Evolutionary conservation across 2,888 invertebrate species (phyloP).

Genomic region (Drosophila macrospina): DNA sequence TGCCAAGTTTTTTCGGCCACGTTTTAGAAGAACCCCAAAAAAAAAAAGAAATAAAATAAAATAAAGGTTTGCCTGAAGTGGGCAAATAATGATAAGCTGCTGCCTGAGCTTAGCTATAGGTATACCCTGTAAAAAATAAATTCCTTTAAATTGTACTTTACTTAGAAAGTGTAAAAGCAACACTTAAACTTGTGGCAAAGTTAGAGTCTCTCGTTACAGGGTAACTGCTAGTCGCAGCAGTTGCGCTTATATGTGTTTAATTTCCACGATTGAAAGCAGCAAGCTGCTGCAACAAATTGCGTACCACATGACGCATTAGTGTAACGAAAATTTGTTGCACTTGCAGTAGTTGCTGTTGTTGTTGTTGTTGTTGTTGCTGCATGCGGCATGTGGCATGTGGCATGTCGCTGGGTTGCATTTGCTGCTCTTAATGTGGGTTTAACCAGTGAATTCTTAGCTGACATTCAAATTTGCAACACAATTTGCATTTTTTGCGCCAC

Average conservation of each 20-base stretch:
- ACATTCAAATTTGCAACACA: slow-evolving; percentile 77
- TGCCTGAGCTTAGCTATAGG: slow-evolving; percentile 16
- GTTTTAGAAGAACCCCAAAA: slow-evolving; percentile 37
- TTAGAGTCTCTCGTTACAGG: background rate
- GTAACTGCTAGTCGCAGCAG: background rate
- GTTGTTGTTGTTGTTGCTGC: slow-evolving; percentile 23
- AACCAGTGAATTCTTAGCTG: slow-evolving; percentile 75
- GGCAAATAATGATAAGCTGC: slow-evolving; percentile 62
- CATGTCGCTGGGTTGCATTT: slow-evolving; percentile 24
- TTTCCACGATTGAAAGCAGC: slow-evolving; percentile 21
- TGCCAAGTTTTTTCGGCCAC: slow-evolving; percentile 34
- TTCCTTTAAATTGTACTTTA: too few species aligned
- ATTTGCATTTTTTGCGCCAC: slow-evolving; percentile 67
- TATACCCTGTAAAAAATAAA: slow-evolving; percentile 7
- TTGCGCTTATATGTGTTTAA: too few species aligned
- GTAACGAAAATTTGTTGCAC: slow-evolving; percentile 35
- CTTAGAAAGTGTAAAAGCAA: too few species aligned
- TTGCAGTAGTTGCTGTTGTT: background rate
- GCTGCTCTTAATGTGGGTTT: slow-evolving; percentile 66
- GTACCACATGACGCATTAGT: slow-evolving; percentile 41
- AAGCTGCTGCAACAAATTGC: slow-evolving; percentile 33
- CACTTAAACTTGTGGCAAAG: too few species aligned
- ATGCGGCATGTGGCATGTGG: slow-evolving; percentile 38
- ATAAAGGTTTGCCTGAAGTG: too few species aligned
- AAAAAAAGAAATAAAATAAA: background rate